Percentiles rank a stretch among this genome's conserved stretches.
Evolutionary conservation across 1,140 invertebrate species (phyloP).

Genomic region (Leptestheria dahalacensis): DNA sequence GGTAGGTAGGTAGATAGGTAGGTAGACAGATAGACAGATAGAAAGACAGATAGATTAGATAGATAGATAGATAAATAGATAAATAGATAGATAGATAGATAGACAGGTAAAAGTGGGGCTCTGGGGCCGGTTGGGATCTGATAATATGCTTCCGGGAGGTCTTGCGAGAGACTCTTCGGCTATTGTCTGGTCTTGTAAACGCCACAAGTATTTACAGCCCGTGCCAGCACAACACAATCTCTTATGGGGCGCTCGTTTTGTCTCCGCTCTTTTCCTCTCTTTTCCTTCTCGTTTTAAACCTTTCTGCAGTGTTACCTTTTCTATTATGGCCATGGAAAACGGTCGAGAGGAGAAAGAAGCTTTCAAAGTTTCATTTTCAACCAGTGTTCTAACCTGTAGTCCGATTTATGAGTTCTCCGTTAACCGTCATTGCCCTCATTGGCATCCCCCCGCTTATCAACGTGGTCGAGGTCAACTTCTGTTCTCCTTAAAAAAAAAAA

Average conservation of each 20-base stretch:
- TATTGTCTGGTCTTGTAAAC: constrained; percentile 13
- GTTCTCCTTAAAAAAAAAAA: neutral
- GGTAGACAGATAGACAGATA: too few relatives aligned
- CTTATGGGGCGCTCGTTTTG: neutral
- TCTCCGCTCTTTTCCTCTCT: neutral
- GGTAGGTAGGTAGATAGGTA: too few relatives aligned
- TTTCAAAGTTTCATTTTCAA: neutral
- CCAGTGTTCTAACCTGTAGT: neutral
- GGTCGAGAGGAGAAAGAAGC: neutral
- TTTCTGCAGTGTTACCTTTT: neutral
- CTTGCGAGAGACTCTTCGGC: neutral
- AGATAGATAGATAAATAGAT: too few relatives aligned
- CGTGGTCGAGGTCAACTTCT: neutral
- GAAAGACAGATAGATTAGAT: too few relatives aligned
- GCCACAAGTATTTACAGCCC: constrained; percentile 13
- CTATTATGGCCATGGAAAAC: too few relatives aligned
- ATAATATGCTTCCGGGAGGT: constrained; percentile 7
- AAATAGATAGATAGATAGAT: too few relatives aligned
- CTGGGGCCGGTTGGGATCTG: too few relatives aligned
- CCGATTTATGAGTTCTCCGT: neutral
- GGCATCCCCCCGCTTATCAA: neutral
- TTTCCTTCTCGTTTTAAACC: neutral
- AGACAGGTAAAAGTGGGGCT: too few relatives aligned
- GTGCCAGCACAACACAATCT: neutral
- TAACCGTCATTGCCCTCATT: neutral